Evolutionary conservation across 2,888 invertebrate genomes (phyloP).

Genomic region (Drosophila cracens): DNA sequence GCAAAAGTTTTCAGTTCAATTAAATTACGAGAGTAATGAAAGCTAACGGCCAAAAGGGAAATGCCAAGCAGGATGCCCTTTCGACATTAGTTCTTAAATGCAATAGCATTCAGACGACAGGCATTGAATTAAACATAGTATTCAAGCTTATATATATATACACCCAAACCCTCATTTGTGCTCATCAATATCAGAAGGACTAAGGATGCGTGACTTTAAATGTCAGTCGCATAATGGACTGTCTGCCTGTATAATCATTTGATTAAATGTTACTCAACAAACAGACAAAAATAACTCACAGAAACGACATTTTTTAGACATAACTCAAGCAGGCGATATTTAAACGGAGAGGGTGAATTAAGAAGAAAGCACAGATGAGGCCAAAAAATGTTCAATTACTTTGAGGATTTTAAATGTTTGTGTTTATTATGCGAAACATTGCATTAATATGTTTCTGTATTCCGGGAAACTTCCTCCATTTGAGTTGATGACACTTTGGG

Average conservation of each 20-base stretch:
- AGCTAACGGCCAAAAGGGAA: slow-evolving; percentile 31
- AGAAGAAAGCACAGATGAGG: background rate
- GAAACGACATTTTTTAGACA: slow-evolving; percentile 19
- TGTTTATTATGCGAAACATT: background rate
- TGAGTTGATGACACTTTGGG: background rate
- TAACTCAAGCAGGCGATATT: slow-evolving; percentile 31
- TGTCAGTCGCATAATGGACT: slow-evolving; percentile 46
- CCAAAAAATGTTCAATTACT: background rate
- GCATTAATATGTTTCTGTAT: background rate
- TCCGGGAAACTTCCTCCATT: background rate
- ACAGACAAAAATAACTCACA: slow-evolving; percentile 46
- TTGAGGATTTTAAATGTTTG: background rate
- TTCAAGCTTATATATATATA: slow-evolving; percentile 26
- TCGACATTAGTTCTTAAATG: slow-evolving; percentile 26
- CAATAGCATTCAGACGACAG: slow-evolving; percentile 30
- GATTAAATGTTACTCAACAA: slow-evolving; percentile 71
- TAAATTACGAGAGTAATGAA: slow-evolving; percentile 41
- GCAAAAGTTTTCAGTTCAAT: slow-evolving; percentile 57
- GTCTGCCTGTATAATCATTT: slow-evolving; percentile 65
- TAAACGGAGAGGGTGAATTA: slow-evolving; percentile 19
- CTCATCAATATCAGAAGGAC: slow-evolving; percentile 60
- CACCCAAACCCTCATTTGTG: slow-evolving; percentile 17
- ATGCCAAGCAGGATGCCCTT: slow-evolving; percentile 25
- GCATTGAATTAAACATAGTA: slow-evolving; percentile 55
- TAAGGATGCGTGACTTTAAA: slow-evolving; percentile 48